Evolutionary conservation across 2,888 invertebrate genomes (phyloP).

Genomic region (Calameuta pallipes): DNA sequence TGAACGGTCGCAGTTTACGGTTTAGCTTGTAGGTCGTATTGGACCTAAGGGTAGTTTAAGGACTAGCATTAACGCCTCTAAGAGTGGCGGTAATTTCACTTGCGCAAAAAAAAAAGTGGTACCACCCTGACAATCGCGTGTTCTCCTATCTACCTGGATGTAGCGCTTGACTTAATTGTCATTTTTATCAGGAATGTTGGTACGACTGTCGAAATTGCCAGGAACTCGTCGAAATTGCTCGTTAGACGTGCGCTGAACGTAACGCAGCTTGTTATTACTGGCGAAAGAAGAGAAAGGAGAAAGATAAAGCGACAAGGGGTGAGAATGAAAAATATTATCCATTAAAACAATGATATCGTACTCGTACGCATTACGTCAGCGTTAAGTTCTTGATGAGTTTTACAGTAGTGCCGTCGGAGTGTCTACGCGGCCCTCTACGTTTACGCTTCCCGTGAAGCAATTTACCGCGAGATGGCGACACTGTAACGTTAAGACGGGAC

Average conservation of each 20-base stretch:
- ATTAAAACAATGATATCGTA: neutral
- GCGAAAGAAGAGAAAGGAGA: neutral
- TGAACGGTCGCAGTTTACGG: neutral
- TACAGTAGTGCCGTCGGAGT: neutral
- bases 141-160: neutral
- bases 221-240: conserved; percentile 34
- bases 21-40: neutral
- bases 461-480: neutral
- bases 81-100: neutral
- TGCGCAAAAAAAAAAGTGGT: neutral
- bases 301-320: neutral
- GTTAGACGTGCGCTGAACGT: conserved; percentile 37
- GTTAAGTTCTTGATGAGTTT: neutral
- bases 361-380: neutral
- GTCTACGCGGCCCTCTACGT: neutral
- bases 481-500: neutral
- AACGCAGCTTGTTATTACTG: neutral
- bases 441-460: neutral
- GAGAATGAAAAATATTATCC: neutral
- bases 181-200: neutral
- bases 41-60: neutral
- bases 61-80: neutral
- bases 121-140: neutral
- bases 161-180: neutral
- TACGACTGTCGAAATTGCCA: neutral